Base-by-base conservation (phyloP, 2,113 vertebrate species). In the Eudyptes chrysolophus region DNA sequence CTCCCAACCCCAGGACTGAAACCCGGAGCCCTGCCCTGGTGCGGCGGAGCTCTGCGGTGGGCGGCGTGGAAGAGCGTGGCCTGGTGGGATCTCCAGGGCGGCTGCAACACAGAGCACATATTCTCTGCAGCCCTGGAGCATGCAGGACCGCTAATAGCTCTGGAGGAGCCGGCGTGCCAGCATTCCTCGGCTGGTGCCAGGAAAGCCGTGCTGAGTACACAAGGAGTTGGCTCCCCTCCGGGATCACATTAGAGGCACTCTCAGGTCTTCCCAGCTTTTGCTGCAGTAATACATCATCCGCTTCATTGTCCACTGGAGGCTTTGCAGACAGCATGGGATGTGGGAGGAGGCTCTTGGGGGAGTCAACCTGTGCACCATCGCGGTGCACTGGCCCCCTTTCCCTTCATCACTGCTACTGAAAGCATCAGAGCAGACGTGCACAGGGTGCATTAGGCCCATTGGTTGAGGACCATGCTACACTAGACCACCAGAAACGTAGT, bases 331-430 rank as follows among this genome's bases (percentile, higher is more conserved):
- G 54, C 2, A 4, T 3, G 10, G 48, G 48, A 36, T 0, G 4
- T 5, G 20, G 44, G 54, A 78, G 71, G 21, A 71, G 15, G 30
- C 38, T 65, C 14, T 2, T 17, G 16, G 30, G 14, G 34, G 8
- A 14, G 48, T 44, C 32, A 40, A 4, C 11, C 32, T 30, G 6
- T 51, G 42, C 1, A 1, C n/a, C n/a, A 2, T 38, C 1, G 3
- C 22, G 10, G 61, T 22, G 52, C 52, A 27, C 38, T 6, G 3
- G 22, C 10, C 58, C 32, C 10, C 6, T 38, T 27, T 51, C 42
- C 78, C 60, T 78, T 32, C 48, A 13, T 38, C 1, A 3, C 32
- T 54, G 48, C 32, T 55, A 10, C 34, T 5, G 29, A 26, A 20
- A 29, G 14, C 14, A 26, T 61, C 36, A 13, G 14, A 27, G 30